Evolutionary conservation across 1,140 invertebrate genomes (phyloP).

Genomic region (Danaus melanippus): DNA sequence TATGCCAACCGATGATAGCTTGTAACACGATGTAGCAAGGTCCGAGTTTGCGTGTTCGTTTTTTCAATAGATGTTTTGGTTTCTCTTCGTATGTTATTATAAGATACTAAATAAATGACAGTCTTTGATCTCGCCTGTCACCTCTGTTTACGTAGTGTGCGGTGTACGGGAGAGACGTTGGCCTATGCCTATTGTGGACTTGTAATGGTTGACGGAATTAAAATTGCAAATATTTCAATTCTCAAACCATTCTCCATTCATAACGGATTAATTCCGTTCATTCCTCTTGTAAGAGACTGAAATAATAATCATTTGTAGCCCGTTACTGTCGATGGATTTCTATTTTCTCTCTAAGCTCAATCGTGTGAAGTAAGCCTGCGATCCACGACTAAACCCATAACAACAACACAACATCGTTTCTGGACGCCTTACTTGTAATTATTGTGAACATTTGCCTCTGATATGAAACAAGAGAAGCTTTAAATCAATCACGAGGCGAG

Average conservation of each 20-base stretch:
- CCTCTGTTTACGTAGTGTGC: conserved; percentile 39
- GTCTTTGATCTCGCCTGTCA: conserved; percentile 51
- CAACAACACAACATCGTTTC: conserved; percentile 1
- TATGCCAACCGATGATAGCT: neutral
- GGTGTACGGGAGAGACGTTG: no score
- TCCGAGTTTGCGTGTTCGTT: conserved; percentile 17
- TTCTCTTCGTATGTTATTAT: conserved; percentile 43
- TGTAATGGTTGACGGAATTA: no score
- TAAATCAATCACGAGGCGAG: neutral
- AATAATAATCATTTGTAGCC: no score
- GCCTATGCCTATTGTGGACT: no score
- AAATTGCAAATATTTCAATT: no score
- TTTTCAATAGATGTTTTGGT: conserved; percentile 11
- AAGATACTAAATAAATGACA: conserved; percentile 61
- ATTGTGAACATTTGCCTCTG: neutral
- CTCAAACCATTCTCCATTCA: no score
- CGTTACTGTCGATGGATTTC: no score
- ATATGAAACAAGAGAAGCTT: conserved; percentile 19
- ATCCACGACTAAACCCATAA: conserved; percentile 6
- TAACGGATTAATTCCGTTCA: no score
- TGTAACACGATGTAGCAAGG: conserved; percentile 15
- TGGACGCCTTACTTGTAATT: neutral
- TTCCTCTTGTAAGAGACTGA: no score
- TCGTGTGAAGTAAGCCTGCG: no score
- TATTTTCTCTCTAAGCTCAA: no score